Conservation (phyloP, 2,888 invertebrate genomes). For the Catocala sponsa region DNA sequence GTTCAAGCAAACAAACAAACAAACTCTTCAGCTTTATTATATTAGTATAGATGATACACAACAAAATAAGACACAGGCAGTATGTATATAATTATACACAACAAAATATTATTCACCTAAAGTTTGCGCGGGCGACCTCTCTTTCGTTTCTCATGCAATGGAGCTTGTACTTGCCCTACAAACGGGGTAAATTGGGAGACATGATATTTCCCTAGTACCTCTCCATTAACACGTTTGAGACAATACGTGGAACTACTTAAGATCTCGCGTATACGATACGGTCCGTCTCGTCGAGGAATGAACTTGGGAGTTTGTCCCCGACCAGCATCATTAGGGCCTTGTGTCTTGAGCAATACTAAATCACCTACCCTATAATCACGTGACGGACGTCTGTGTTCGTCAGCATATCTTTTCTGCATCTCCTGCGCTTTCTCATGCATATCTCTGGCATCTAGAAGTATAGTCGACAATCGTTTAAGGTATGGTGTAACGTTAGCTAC, state of each 20-base stretch:
- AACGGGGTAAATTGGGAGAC: neutral
- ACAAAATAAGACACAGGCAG: too few relatives aligned
- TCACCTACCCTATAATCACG: slow-evolving; percentile 3
- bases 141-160: neutral
- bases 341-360: slow-evolving; percentile 1
- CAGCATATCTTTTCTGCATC: neutral
- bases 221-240: neutral
- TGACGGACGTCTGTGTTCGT: neutral
- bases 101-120: too few relatives aligned
- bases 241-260: neutral
- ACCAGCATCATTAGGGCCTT: neutral
- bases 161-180: neutral
- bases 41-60: too few relatives aligned
- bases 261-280: neutral
- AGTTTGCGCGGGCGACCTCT: neutral
- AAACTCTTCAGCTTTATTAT: too few relatives aligned
- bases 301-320: neutral
- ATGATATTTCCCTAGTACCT: neutral
- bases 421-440: neutral
- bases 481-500: slow-evolving; percentile 6
- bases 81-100: too few relatives aligned
- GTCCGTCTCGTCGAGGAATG: slow-evolving; percentile 2
- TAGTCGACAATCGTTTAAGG: neutral
- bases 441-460: neutral
- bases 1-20: too few relatives aligned